Percentiles rank a stretch among this genome's conserved stretches.
phyloP scores from a whole-genome alignment of 2,113 vertebrate species.

The Gymnogyps californianus region DNA sequence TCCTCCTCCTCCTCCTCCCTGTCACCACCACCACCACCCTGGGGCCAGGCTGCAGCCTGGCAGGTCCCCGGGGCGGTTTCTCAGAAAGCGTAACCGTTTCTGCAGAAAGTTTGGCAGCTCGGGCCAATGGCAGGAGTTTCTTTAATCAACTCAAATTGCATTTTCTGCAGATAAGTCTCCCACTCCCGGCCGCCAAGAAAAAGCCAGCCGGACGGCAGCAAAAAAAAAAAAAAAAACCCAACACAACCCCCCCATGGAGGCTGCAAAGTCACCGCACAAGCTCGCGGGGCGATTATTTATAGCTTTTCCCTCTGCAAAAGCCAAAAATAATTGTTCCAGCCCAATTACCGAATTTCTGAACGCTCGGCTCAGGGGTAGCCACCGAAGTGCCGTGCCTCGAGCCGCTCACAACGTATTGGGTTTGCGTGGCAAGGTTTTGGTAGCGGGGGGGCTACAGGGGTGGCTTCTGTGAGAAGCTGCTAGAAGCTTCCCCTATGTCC shows the following conservation, averaged over 20 bases:
- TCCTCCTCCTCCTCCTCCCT: not conserved
- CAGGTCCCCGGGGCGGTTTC: not conserved
- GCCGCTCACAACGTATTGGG: not conserved
- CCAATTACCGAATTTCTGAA: slow-evolving; percentile 45
- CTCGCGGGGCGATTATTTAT: slow-evolving; percentile 51
- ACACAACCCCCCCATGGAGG: not conserved
- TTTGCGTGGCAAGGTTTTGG: not conserved
- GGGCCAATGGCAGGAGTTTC: slow-evolving; percentile 19
- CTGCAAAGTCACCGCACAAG: slow-evolving; percentile 57
- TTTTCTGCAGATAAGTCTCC: slow-evolving; percentile 45
- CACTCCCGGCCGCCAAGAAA: not conserved
- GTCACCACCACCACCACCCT: not conserved
- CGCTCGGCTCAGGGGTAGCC: not conserved
- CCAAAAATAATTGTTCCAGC: slow-evolving; percentile 59
- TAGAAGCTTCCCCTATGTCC: too few relatives aligned
- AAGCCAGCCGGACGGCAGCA: not conserved
- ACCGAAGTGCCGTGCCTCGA: not conserved
- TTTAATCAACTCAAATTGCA: slow-evolving; percentile 44
- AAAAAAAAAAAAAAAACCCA: not conserved
- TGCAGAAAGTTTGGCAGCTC: not conserved
- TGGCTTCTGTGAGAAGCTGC: too few relatives aligned
- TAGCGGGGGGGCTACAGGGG: too few relatives aligned
- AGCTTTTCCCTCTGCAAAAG: slow-evolving; percentile 54
- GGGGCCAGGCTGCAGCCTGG: not conserved
- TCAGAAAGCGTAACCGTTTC: not conserved